Conservation (phyloP, 1,140 invertebrate genomes). For the Araneus ventricosus region DNA sequence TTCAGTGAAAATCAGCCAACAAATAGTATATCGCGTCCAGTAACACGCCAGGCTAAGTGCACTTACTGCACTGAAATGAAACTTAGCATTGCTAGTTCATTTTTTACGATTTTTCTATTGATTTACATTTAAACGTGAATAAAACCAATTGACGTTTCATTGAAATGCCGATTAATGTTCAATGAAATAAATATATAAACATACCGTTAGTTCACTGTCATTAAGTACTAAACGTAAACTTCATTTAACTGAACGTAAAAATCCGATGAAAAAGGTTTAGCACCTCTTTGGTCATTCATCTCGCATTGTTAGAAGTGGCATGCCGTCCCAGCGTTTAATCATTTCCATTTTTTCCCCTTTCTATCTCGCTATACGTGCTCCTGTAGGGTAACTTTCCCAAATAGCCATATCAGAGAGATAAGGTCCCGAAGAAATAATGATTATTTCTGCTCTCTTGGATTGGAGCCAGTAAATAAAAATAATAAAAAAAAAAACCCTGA, state of each 20-base stretch:
- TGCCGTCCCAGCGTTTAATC: neutral
- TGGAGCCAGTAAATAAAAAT: conserved; percentile 41
- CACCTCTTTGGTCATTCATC: neutral
- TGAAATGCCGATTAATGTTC: no score
- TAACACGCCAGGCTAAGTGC: no score
- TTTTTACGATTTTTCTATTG: no score
- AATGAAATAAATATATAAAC: no score
- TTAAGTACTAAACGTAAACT: no score
- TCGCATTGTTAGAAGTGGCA: neutral
- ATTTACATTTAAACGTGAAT: no score
- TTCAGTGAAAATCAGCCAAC: no score
- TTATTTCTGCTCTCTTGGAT: conserved; percentile 46
- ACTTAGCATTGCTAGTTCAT: no score
- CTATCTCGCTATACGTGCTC: neutral
- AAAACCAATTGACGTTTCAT: no score
- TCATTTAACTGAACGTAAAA: neutral
- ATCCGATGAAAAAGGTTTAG: neutral
- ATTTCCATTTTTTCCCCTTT: neutral
- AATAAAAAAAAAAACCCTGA: neutral
- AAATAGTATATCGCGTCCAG: no score
- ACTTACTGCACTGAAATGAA: no score
- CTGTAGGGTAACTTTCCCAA: neutral
- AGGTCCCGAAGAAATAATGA: conserved; percentile 33
- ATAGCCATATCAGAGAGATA: conserved; percentile 19
- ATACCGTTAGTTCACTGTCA: no score